A percentile compares a stretch with the other conserved stretches of the same genome.
phyloP scores from a whole-genome alignment of 53 echinoderm and acorn worm species.

The Stichopus horrens region DNA sequence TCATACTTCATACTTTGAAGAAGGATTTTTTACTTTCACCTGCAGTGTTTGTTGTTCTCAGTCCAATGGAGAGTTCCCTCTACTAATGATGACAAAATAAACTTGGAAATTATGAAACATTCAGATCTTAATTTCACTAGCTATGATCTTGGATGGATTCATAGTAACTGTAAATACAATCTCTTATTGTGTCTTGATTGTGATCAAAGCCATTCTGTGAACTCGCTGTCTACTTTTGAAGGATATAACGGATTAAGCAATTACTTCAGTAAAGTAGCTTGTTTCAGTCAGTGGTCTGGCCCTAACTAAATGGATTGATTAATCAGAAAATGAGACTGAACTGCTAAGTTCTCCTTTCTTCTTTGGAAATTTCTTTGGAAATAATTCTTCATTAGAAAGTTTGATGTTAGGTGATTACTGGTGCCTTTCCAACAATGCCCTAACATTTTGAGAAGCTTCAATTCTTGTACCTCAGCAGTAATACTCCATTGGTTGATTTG shows the following conservation, averaged over 20 bases:
- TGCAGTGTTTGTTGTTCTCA: no score
- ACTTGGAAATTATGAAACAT: no score
- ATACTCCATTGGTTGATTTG: neutral
- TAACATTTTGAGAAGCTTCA: neutral
- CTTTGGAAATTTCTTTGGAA: no score
- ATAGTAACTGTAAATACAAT: neutral
- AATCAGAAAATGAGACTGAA: neutral
- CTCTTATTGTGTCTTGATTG: neutral
- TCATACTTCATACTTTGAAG: no score
- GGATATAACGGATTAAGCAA: conserved; percentile 9
- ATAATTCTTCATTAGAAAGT: neutral
- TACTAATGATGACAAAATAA: no score
- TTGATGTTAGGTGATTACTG: neutral
- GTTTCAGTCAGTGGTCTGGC: neutral
- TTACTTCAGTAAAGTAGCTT: neutral
- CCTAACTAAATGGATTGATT: conserved; percentile 29
- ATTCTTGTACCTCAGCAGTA: neutral
- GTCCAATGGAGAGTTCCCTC: no score
- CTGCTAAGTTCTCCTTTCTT: neutral
- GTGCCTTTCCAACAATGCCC: neutral
- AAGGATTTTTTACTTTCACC: no score
- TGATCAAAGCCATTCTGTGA: neutral
- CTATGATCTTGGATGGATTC: no score
- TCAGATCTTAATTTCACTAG: no score
- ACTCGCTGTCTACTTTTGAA: neutral